Evolutionary conservation across 2,888 invertebrate genomes (phyloP).

Genomic region (Dromius quadrimaculatus): DNA sequence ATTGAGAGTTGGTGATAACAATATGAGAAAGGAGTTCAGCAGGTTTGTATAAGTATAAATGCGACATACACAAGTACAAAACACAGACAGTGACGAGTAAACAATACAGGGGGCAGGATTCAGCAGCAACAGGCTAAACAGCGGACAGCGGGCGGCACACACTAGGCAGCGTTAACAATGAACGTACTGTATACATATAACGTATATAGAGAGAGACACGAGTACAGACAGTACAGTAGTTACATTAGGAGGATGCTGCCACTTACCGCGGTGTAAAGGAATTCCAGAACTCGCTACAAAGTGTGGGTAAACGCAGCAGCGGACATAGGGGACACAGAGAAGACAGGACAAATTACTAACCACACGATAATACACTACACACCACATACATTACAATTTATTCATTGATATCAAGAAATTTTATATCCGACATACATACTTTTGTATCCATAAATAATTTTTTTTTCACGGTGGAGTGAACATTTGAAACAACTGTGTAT

Average conservation of each 20-base stretch:
- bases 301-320: constrained; percentile 71
- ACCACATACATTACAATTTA: constrained; percentile 52
- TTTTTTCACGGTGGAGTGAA: constrained; percentile 58
- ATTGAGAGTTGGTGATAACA: background rate
- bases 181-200: constrained; percentile 52
- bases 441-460: constrained; percentile 56
- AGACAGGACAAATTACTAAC: constrained; percentile 69
- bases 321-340: constrained; percentile 80
- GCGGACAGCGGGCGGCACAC: constrained; percentile 47
- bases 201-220: constrained; percentile 61
- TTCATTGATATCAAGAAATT: background rate
- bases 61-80: constrained; percentile 51
- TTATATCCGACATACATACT: background rate
- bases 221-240: constrained; percentile 60
- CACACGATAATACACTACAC: constrained; percentile 64
- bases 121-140: constrained; percentile 48
- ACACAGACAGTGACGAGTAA: constrained; percentile 51
- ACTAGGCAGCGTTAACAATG: constrained; percentile 51
- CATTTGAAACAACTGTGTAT: constrained; percentile 30
- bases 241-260: constrained; percentile 69
- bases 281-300: constrained; percentile 97
- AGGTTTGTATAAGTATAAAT: constrained; percentile 12
- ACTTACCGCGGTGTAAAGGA: constrained; percentile 99
- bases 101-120: constrained; percentile 45
- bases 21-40: background rate